Percentiles rank a stretch among this genome's conserved stretches.
Conservation (phyloP, 2,888 invertebrate species). For the Eupithecia tripunctaria region DNA sequence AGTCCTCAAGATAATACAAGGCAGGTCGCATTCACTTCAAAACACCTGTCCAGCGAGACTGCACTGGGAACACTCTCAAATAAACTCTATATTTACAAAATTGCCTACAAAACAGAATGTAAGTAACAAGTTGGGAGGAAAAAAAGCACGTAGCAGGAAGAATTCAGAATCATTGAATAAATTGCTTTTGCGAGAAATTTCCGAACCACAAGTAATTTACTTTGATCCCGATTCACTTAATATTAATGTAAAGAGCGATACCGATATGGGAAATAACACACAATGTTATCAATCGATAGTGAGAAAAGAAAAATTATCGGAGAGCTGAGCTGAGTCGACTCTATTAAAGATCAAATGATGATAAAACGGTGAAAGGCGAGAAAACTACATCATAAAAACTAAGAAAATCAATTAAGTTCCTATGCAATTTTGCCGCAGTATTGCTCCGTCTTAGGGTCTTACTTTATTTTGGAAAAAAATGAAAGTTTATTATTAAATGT, state of each 20-base stretch:
- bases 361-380: constrained; percentile 36
- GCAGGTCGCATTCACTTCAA: background rate
- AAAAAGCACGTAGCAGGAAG: background rate
- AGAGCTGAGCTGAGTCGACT: constrained; percentile 19
- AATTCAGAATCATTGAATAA: background rate
- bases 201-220: constrained; percentile 6
- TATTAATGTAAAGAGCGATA: constrained; percentile 13
- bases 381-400: constrained; percentile 27
- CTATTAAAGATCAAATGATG: constrained; percentile 14
- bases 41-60: background rate
- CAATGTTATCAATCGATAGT: constrained; percentile 31
- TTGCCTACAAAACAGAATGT: background rate
- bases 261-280: constrained; percentile 27
- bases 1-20: background rate
- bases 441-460: background rate
- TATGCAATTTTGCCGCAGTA: constrained; percentile 3
- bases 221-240: constrained; percentile 9
- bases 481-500: too few species aligned
- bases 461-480: background rate
- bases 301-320: constrained; percentile 24
- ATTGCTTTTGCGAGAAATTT: background rate
- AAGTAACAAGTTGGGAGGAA: background rate
- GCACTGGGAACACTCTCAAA: background rate
- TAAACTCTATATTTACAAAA: background rate
- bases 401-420: constrained; percentile 18